Evolutionary conservation across 2,113 vertebrate genomes (phyloP), one percentile per base, ranked within the genome.

Genomic region (Phalacrocorax carbo): DNA sequence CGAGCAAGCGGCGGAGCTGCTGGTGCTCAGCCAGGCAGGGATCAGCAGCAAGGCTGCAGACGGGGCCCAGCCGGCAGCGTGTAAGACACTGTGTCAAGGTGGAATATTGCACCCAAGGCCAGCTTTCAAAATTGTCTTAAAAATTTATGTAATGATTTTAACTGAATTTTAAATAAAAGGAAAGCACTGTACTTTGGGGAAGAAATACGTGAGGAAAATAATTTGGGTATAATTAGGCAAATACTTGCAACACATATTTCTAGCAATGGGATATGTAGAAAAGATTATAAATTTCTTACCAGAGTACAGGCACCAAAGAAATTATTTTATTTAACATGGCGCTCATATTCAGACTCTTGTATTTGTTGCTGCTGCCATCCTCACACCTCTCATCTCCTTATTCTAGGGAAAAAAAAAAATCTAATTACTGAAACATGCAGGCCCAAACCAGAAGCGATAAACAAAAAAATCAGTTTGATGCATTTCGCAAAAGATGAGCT

Each of bases 1-100:
- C 2, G 22, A 49, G 1, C 5, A 21, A 30, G n/a, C 5, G 0
- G 6, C 0, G 1, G 38, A 52, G 34, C 82, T 17, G 11, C 25
- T 16, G 27, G 60, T 51, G 46, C 38, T 34, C 60, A 49, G 75
- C 55, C 42, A 10, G 23, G 36, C 34, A 20, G n/a, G 65, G 52
- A 29, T 23, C 42, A 44, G 48, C 27, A 48, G 51, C 0, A 4
- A 29, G 26, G 54, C 66, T 81, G 58, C 49, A 85, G 44, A 2
- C 32, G 18, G 22, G 5, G 29, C 40, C 70, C 21, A 55, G 44
- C 44, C 48, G 40, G 61, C 1, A 2, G 65, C 11, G 5, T 27
- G 18, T 0, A 0, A 64, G 32, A 13, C 38, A 6, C 40, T 34
- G 19, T 18, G 15, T 13, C 36, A 5, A 40, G 55, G 23, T 14